Percentiles rank a stretch among this genome's conserved stretches.
These are phyloP conservation scores for Heliornis fulica DNA, from an alignment of 2,113 vertebrate species.

Conservation along the genomic window DNA sequence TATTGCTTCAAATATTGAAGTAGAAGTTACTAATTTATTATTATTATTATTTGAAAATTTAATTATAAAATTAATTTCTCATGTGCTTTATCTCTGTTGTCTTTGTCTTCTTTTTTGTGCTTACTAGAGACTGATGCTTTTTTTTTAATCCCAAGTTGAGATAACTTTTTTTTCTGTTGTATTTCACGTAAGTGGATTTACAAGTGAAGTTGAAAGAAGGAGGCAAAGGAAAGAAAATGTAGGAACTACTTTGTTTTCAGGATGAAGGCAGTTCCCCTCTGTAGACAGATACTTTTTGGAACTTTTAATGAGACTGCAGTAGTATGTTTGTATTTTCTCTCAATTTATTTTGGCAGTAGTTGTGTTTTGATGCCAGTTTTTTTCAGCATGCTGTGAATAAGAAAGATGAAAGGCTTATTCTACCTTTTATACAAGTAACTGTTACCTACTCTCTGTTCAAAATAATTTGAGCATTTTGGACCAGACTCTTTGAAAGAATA, in stretches of 20 bases:
- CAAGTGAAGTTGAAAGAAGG: neutral
- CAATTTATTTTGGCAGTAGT: neutral
- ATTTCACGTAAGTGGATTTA: neutral
- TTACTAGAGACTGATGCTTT: neutral
- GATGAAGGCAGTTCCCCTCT: neutral
- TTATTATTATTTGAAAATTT: neutral
- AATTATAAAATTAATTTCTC: neutral
- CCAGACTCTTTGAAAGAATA: neutral
- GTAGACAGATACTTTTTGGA: neutral
- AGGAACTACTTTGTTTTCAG: neutral
- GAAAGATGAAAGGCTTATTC: conserved; percentile 14
- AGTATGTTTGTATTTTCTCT: neutral
- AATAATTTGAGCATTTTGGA: neutral
- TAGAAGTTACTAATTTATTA: neutral
- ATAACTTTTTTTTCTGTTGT: neutral
- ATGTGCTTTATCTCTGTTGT: neutral
- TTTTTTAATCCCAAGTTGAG: neutral
- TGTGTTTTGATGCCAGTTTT: neutral
- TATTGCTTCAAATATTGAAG: neutral
- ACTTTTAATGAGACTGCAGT: conserved; percentile 32
- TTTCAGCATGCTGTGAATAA: neutral
- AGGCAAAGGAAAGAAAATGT: neutral
- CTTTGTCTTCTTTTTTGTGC: neutral
- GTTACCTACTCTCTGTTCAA: neutral
- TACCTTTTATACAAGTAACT: neutral